Base-by-base conservation (phyloP, 2,113 vertebrate species). In the Cyanistes caeruleus region DNA sequence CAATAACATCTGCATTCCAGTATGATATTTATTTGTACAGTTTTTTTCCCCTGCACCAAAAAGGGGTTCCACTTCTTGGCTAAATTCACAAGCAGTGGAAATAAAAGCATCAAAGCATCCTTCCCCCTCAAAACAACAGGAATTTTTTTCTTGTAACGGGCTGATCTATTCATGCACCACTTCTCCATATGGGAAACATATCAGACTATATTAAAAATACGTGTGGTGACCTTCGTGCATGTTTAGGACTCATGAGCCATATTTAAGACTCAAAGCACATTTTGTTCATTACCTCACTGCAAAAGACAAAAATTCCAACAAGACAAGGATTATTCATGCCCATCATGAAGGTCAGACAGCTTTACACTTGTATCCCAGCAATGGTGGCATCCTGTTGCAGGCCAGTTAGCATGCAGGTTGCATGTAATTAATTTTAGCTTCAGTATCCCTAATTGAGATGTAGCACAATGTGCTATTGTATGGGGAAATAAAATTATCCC, bases 391-490 rank as follows among this genome's bases (percentile, higher is more conserved):
- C 33, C 69, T 79, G 21, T 48, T n/a, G 60, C 84, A 90, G 84
- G 33, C n/a, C 88, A 89, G 43, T 70, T 75, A 76, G 28, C 35
- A 44, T 64, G 48, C 43, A 84, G 69, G 89, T 22, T 44, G 43
- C n/a, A 65, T 12, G 28, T 43, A 49, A 94, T 88, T 93, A 93
- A 78, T 86, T 92, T 64, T 31, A 89, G 52, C 43, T 90, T 84
- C 76, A 70, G 48, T 18, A 65, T 68, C n/a, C 35, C 70, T 96
- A 95, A 96, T 69, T 92, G 83, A 96, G 77, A 89, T 56, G 51
- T 78, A 93, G 80, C 56, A 87, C 16, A 52, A 55, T 37, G 48
- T 48, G 39, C 58, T 84, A 56, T 7, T 91, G 35, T 79, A 48
- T 41, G 51, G 39, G 37, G 60, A 75, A 84, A 88, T 49, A 76